Conservation (phyloP, 2,113 vertebrate species). For the Nicator chloris region DNA sequence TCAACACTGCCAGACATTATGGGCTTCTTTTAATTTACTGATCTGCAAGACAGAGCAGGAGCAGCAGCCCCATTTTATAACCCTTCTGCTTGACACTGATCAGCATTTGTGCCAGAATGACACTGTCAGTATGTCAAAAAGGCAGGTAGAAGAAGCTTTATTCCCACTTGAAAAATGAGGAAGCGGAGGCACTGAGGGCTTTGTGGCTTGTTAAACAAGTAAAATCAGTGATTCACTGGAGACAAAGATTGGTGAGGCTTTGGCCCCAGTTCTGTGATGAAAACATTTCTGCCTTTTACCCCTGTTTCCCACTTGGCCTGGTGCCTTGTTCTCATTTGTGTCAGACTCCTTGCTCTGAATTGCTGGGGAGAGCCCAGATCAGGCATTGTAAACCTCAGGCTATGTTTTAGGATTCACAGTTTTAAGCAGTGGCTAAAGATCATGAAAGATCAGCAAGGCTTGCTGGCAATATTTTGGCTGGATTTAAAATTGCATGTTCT, state of each 20-base stretch:
- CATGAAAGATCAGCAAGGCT: not conserved
- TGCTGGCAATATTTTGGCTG: constrained; percentile 10
- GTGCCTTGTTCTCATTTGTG: not conserved
- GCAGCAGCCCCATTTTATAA: not conserved
- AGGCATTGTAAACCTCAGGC: not conserved
- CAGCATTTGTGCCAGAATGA: not conserved
- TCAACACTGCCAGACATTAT: not conserved
- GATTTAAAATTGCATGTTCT: constrained; percentile 18
- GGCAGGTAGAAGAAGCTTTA: not conserved
- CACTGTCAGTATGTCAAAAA: not conserved
- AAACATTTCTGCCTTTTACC: not conserved
- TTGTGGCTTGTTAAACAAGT: not conserved
- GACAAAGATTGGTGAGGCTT: not conserved
- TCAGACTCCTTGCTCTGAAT: not conserved
- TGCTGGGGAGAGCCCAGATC: not conserved
- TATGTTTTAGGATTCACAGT: not conserved
- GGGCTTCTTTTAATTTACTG: not conserved
- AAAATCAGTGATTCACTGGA: not conserved
- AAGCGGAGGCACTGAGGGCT: not conserved
- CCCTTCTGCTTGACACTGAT: not conserved
- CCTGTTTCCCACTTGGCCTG: not conserved
- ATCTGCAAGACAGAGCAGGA: not conserved
- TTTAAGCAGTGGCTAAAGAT: not conserved
- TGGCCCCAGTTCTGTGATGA: not conserved
- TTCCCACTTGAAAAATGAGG: not conserved